These are phyloP conservation scores for Varanus komodoensis DNA, from an alignment of 2,113 vertebrate genomes.

Conservation along the genomic window DNA sequence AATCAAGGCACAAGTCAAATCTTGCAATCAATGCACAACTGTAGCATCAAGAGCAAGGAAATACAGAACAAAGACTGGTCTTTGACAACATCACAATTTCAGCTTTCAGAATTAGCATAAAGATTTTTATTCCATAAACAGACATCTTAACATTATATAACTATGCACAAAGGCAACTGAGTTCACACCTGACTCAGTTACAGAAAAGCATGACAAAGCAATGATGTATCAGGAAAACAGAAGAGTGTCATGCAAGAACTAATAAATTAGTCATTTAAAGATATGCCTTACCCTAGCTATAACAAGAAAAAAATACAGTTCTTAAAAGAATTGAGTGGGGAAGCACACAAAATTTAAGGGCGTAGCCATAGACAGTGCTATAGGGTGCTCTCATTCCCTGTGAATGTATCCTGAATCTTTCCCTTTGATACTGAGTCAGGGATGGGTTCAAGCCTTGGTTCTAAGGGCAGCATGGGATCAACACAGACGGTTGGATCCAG, in stretches of 20 bases:
- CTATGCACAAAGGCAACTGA: background rate
- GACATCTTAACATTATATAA: conserved; percentile 4
- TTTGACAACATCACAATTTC: background rate
- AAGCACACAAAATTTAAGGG: background rate
- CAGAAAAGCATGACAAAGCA: conserved; percentile 8
- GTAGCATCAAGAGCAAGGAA: background rate
- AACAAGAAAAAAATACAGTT: background rate
- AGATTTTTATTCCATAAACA: background rate
- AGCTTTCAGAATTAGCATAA: conserved; percentile 7
- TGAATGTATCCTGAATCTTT: too few relatives aligned
- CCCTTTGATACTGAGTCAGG: too few relatives aligned
- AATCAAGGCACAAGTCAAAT: too few relatives aligned
- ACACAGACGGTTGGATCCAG: too few relatives aligned
- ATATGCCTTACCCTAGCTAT: background rate
- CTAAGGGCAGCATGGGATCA: too few relatives aligned
- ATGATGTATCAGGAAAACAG: background rate
- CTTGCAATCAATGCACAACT: too few relatives aligned
- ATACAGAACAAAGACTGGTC: conserved; percentile 2
- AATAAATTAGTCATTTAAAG: background rate
- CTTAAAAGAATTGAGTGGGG: background rate
- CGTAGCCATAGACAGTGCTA: too few relatives aligned
- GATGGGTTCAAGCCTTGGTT: too few relatives aligned
- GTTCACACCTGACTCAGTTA: conserved; percentile 24
- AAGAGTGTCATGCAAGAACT: background rate
- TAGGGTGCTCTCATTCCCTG: too few relatives aligned